Evolutionary conservation across 2,113 vertebrate genomes (phyloP).

Genomic region (Toxostoma redivivum): DNA sequence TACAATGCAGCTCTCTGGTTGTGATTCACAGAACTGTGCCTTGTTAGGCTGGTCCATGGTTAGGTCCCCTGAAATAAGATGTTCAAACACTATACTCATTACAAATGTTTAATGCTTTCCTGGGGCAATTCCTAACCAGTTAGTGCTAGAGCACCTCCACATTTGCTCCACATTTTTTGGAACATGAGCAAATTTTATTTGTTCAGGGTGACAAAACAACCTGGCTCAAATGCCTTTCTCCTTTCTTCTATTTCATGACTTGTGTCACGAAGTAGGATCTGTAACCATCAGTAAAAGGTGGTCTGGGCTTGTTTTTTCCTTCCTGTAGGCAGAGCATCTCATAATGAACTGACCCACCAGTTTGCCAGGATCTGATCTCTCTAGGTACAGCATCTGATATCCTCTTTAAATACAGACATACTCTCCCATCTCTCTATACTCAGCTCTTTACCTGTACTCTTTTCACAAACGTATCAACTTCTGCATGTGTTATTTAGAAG

Average conservation of each 20-base stretch:
- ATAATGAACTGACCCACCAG: neutral
- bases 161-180: neutral
- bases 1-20: accelerated
- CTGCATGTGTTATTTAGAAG: neutral
- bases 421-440: neutral
- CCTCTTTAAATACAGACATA: neutral
- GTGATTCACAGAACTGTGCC: neutral
- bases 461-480: neutral
- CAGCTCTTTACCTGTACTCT: neutral
- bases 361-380: neutral
- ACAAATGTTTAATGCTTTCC: neutral
- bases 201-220: neutral
- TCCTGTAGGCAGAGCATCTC: neutral
- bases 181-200: neutral
- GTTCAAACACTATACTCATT: neutral
- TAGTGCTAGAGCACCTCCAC: neutral
- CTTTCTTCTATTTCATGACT: neutral
- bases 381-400: neutral
- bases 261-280: neutral
- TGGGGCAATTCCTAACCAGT: neutral
- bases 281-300: neutral
- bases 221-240: neutral
- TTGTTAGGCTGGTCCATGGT: neutral
- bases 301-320: neutral
- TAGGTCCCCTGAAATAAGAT: neutral